These are phyloP conservation scores for Isichthys henryi DNA, from an alignment of 2,113 vertebrate species.

Conservation along the genomic window DNA sequence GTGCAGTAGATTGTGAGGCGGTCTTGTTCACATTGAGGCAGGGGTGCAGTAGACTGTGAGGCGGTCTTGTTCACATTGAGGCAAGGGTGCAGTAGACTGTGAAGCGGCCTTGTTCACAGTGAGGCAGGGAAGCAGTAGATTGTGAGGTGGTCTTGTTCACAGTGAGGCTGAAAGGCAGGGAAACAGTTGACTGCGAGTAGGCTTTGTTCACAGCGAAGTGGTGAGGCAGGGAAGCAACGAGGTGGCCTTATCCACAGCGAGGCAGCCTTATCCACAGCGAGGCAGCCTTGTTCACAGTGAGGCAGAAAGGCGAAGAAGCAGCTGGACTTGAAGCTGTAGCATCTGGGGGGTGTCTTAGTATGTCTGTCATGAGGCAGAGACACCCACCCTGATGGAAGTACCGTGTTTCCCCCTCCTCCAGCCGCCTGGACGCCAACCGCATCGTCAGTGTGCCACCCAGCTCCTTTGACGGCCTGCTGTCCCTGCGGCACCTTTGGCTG, in stretches of 20 bases:
- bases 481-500: conserved; percentile 74
- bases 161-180: too few relatives aligned
- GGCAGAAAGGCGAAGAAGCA: neutral
- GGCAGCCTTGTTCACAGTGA: neutral
- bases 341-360: neutral
- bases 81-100: too few relatives aligned
- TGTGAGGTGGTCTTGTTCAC: too few relatives aligned
- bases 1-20: too few relatives aligned
- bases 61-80: neutral
- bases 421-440: conserved; percentile 76
- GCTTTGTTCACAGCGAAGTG: too few relatives aligned
- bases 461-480: conserved; percentile 66
- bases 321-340: neutral
- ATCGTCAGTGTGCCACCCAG: conserved; percentile 65
- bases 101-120: neutral
- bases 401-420: conserved; percentile 30
- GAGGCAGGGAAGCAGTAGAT: neutral
- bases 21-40: too few relatives aligned
- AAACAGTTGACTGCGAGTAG: too few relatives aligned
- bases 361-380: neutral
- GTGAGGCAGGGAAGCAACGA: too few relatives aligned
- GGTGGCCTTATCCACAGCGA: too few relatives aligned
- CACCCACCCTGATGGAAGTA: neutral
- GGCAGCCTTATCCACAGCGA: too few relatives aligned
- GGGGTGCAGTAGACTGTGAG: too few relatives aligned